Evolutionary conservation across 2,888 invertebrate species (phyloP).

Genomic region (Epsilonema sp.): DNA sequence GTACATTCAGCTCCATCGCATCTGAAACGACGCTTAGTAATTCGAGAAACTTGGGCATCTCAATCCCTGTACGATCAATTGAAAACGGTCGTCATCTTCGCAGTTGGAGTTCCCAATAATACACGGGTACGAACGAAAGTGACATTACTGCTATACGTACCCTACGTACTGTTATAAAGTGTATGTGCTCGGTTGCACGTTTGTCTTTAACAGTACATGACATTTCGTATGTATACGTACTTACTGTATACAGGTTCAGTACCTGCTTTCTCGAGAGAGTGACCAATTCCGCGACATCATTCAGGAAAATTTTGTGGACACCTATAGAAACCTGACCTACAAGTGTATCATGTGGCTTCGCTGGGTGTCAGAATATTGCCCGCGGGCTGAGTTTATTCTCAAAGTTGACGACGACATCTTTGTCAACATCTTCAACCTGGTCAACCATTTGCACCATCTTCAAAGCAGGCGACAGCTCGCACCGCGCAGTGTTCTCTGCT

Average conservation of each 20-base stretch:
- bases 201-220: too few relatives aligned
- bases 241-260: not conserved
- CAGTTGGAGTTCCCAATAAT: too few relatives aligned
- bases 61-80: too few relatives aligned
- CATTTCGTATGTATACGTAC: too few relatives aligned
- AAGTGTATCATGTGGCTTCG: conserved; percentile 9
- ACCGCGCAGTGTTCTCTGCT: conserved; percentile 22
- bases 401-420: conserved; percentile 11
- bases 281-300: not conserved
- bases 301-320: not conserved
- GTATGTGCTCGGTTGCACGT: too few relatives aligned
- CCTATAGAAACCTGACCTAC: not conserved
- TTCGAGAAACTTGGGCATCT: too few relatives aligned
- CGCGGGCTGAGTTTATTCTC: conserved; percentile 6
- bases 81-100: too few relatives aligned
- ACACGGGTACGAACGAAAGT: too few relatives aligned
- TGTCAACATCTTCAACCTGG: conserved; percentile 9
- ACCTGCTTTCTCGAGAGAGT: not conserved
- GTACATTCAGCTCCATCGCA: too few relatives aligned
- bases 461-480: not conserved
- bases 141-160: too few relatives aligned
- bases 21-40: too few relatives aligned
- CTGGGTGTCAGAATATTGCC: conserved; percentile 7
- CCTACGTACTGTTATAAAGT: too few relatives aligned
- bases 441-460: conserved; percentile 4